Conservation (phyloP, 2,113 vertebrate genomes). For the Cichladusa arquata region DNA sequence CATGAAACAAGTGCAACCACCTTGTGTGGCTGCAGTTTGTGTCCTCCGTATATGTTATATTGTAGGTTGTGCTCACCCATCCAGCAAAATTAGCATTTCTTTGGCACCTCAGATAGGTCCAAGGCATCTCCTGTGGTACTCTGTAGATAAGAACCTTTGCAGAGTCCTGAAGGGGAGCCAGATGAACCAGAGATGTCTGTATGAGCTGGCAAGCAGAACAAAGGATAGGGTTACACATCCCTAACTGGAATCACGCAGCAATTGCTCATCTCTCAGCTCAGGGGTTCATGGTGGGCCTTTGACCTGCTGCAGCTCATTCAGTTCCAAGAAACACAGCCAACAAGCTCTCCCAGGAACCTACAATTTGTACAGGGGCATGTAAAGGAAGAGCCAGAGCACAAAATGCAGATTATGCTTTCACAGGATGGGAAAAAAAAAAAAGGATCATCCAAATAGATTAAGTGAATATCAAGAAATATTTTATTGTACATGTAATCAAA, state of each 20-base stretch:
- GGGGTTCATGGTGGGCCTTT: not conserved
- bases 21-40: not conserved
- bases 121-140: not conserved
- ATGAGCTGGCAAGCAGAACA: not conserved
- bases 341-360: not conserved
- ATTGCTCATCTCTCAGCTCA: not conserved
- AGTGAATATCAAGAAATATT: constrained; percentile 72
- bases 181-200: not conserved
- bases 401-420: not conserved
- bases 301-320: not conserved
- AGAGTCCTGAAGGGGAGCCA: not conserved
- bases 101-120: not conserved
- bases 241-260: not conserved
- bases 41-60: not conserved
- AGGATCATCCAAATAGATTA: not conserved
- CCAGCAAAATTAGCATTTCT: not conserved
- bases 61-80: not conserved
- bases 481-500: constrained; percentile 75
- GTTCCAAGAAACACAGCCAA: not conserved
- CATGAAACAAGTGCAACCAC: not conserved
- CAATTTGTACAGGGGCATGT: not conserved
- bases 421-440: not conserved
- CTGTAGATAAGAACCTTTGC: not conserved
- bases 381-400: not conserved
- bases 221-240: not conserved